Evolutionary conservation across 2,888 invertebrate species (phyloP).

Genomic region (Chymomyza fuscimana): DNA sequence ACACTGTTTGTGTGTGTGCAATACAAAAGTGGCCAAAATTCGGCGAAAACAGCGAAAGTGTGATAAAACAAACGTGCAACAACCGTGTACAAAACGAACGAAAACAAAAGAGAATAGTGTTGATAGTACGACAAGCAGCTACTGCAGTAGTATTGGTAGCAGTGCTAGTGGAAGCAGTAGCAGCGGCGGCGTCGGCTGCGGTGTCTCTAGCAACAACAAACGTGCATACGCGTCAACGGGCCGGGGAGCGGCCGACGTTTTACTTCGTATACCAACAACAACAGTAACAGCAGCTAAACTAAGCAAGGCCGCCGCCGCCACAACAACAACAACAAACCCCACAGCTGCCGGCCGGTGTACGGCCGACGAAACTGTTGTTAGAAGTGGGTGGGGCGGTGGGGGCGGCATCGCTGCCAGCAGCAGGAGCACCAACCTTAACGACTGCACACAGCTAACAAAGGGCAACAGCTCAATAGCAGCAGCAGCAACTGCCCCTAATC

Average conservation of each 20-base stretch:
- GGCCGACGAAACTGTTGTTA: conserved; percentile 54
- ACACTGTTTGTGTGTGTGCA: conserved; percentile 47
- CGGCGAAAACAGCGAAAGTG: conserved; percentile 70
- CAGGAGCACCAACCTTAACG: conserved; percentile 18
- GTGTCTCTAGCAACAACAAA: conserved; percentile 38
- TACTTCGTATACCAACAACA: conserved; percentile 42
- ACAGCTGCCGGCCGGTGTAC: conserved; percentile 62
- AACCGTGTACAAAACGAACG: conserved; percentile 60
- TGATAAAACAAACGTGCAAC: conserved; percentile 66
- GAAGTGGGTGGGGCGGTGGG: conserved; percentile 35
- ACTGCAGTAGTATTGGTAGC: conserved; percentile 41
- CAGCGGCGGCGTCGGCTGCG: conserved; percentile 29
- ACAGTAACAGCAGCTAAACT: conserved; percentile 22
- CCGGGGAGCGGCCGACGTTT: conserved; percentile 62
- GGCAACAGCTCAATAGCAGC: conserved; percentile 5
- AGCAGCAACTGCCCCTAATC: conserved; percentile 7
- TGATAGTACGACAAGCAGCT: conserved; percentile 61
- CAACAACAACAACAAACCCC: conserved; percentile 22
- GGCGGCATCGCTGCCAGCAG: conserved; percentile 30
- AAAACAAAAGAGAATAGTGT: conserved; percentile 68
- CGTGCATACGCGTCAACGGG: conserved; percentile 50
- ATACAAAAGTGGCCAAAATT: conserved; percentile 71
- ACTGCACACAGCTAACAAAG: conserved; percentile 52
- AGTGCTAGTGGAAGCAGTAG: conserved; percentile 46
- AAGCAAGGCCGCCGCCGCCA: conserved; percentile 12